Conservation (phyloP, 2,113 vertebrate species). For the Columba livia region DNA sequence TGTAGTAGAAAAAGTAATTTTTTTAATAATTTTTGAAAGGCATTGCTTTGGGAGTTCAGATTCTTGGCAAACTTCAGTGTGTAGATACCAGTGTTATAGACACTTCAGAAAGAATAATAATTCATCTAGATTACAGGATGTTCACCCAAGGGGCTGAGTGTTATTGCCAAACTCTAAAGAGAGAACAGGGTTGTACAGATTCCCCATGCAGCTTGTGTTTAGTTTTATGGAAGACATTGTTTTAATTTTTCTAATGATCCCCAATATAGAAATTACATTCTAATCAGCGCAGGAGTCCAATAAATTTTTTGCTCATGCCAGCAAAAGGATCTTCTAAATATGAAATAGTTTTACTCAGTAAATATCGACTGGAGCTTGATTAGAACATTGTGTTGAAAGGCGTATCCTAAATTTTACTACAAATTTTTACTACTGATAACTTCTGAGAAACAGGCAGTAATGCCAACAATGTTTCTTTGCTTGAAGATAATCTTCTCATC, state of each 20-base stretch:
- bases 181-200: background rate
- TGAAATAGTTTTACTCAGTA: background rate
- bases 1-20: background rate
- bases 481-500: background rate
- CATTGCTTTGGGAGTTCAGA: background rate
- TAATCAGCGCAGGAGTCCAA: constrained; percentile 25
- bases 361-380: background rate
- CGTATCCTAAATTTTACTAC: background rate
- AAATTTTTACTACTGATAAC: background rate
- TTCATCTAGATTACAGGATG: constrained; percentile 23
- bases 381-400: background rate
- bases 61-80: background rate
- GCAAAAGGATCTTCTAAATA: constrained; percentile 14
- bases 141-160: background rate
- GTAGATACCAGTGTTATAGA: background rate
- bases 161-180: constrained; percentile 17
- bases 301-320: constrained; percentile 28
- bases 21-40: background rate
- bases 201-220: constrained; percentile 26
- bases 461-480: background rate
- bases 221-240: constrained; percentile 50
- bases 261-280: constrained; percentile 27
- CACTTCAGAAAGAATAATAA: constrained; percentile 37
- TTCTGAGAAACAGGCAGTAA: background rate
- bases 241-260: constrained; percentile 56